Conservation (phyloP, 2,797 vertebrate species). For the Sarcophilus harrisii region DNA sequence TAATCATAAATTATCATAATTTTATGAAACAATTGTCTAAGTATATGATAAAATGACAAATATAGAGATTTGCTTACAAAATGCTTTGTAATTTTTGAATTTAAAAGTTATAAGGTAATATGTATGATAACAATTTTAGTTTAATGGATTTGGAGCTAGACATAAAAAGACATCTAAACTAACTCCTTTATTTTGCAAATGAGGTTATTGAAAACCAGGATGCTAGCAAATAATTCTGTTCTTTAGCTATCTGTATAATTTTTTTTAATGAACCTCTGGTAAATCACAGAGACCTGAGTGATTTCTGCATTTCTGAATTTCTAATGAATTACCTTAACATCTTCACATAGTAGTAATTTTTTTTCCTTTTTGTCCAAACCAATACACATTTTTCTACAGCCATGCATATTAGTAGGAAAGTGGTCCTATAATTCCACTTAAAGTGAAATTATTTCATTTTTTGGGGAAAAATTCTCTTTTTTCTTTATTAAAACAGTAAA, state of each 20-base stretch:
- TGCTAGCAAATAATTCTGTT: background rate
- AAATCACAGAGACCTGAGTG: background rate
- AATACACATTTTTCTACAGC: background rate
- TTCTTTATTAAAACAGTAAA: too few relatives aligned
- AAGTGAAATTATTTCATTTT: conserved; percentile 33
- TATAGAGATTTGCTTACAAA: background rate
- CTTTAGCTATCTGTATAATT: background rate
- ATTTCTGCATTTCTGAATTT: background rate
- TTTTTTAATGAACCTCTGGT: background rate
- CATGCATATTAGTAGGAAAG: conserved; percentile 11
- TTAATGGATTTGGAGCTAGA: background rate
- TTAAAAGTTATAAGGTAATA: background rate
- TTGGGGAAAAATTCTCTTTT: too few relatives aligned
- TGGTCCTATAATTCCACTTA: background rate
- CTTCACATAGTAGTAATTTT: background rate
- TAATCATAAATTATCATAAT: background rate
- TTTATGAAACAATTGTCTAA: background rate
- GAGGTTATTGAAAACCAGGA: background rate
- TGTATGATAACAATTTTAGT: background rate
- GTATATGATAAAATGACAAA: background rate
- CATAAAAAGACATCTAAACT: background rate
- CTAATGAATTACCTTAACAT: background rate
- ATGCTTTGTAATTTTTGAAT: background rate
- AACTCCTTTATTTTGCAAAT: background rate
- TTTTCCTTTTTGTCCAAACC: background rate